Percentiles rank a stretch among this genome's conserved stretches.
These are phyloP conservation scores for Tipula vernalis DNA, from an alignment of 2,888 invertebrate species.

Conservation along the genomic window DNA sequence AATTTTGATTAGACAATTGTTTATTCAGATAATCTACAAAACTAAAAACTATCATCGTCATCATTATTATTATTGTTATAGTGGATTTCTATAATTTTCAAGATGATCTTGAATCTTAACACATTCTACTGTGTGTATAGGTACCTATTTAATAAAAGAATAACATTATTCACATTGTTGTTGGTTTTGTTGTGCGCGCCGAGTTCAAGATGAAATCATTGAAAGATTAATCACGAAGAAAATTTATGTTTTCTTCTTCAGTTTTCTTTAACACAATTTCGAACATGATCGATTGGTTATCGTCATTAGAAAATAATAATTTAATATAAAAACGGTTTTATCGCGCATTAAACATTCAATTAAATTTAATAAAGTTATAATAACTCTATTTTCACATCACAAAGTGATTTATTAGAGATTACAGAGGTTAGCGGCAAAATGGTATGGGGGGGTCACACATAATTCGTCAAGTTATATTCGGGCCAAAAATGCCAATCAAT, in stretches of 20 bases:
- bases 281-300: slow-evolving; percentile 4
- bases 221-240: neutral
- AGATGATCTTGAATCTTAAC: neutral
- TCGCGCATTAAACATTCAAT: neutral
- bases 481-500: neutral
- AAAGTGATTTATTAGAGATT: neutral
- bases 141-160: neutral
- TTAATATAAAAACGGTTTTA: neutral
- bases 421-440: neutral
- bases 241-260: neutral
- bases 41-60: neutral
- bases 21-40: neutral
- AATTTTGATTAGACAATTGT: neutral
- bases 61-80: neutral
- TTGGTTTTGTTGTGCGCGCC: neutral
- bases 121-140: neutral
- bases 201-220: neutral
- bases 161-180: neutral
- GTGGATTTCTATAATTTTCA: neutral
- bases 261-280: neutral
- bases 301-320: neutral
- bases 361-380: neutral
- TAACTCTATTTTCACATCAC: neutral
- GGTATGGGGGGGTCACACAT: neutral
- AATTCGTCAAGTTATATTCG: neutral